A percentile compares a stretch with the other conserved stretches of the same genome.
phyloP scores from a whole-genome alignment of 1,140 invertebrate species.

The Spodoptera frugiperda region DNA sequence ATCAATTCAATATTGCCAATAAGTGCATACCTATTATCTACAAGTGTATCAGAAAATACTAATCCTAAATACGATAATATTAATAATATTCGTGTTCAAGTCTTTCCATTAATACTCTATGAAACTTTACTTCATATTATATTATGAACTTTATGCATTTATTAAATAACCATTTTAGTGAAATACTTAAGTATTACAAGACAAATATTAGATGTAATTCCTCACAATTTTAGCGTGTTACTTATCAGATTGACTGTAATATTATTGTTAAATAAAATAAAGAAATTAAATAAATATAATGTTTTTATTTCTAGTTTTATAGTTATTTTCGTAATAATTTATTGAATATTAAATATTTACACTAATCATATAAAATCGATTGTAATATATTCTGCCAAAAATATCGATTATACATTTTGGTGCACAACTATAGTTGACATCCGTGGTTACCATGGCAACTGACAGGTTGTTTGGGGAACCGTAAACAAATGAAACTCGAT shows the following conservation, averaged over 20 bases:
- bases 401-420: constrained; percentile 69
- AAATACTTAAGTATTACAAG: constrained; percentile 14
- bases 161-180: not conserved
- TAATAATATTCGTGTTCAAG: no score
- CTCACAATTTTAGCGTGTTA: constrained; percentile 9
- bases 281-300: not conserved
- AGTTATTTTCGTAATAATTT: not conserved
- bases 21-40: no score
- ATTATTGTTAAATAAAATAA: constrained; percentile 19
- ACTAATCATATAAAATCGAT: not conserved
- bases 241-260: constrained; percentile 21
- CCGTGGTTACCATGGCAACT: constrained; percentile 68
- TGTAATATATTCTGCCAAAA: not conserved
- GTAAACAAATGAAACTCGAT: constrained; percentile 82
- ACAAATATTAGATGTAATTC: constrained; percentile 31
- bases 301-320: not conserved
- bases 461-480: constrained; percentile 68
- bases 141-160: constrained; percentile 22
- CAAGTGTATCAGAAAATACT: not conserved
- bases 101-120: no score
- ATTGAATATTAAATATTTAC: not conserved
- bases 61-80: no score
- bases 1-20: no score
- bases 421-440: constrained; percentile 66
- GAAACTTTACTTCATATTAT: no score